Percentiles rank a stretch among this genome's conserved stretches.
phyloP scores from a whole-genome alignment of 1,140 invertebrate genomes.

The Pentalonia nigronervosa region DNA sequence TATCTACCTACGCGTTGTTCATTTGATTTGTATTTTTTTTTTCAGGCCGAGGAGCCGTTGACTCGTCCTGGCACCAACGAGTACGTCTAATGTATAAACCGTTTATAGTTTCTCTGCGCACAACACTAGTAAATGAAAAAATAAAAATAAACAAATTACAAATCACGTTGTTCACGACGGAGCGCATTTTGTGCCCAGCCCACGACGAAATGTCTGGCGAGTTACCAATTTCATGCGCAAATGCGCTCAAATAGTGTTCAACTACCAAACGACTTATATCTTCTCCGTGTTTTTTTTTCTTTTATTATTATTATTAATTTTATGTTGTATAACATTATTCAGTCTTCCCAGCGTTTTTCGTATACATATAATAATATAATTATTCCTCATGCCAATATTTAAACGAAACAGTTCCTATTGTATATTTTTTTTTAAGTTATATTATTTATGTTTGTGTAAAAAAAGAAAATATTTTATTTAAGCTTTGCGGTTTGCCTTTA shows the following conservation, averaged over 20 bases:
- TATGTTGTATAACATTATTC: neutral
- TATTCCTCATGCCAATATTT: slow-evolving; percentile 20
- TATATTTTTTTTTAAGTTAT: slow-evolving; percentile 50
- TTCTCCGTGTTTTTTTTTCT: neutral
- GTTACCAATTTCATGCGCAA: slow-evolving; percentile 25
- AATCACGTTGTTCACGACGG: slow-evolving; percentile 17
- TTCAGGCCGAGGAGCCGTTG: slow-evolving; percentile 76
- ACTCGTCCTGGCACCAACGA: slow-evolving; percentile 76
- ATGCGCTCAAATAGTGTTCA: slow-evolving; percentile 8
- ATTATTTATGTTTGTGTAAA: slow-evolving; percentile 38
- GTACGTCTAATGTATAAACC: slow-evolving; percentile 67
- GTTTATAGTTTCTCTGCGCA: slow-evolving; percentile 23
- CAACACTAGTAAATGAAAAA: slow-evolving; percentile 48
- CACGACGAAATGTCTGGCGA: slow-evolving; percentile 14
- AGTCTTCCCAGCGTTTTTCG: slow-evolving; percentile 38
- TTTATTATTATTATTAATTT: slow-evolving; percentile 22
- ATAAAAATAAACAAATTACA: slow-evolving; percentile 21
- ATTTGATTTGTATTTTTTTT: slow-evolving; percentile 62
- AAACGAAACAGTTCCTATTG: slow-evolving; percentile 54
- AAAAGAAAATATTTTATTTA: slow-evolving; percentile 44
- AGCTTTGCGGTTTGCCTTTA: slow-evolving; percentile 52
- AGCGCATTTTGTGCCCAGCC: neutral
- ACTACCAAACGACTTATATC: neutral
- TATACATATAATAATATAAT: neutral
- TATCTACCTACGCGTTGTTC: slow-evolving; percentile 6